phyloP scores from a whole-genome alignment of 2,888 invertebrate species.

The Xestia sexstrigata region DNA sequence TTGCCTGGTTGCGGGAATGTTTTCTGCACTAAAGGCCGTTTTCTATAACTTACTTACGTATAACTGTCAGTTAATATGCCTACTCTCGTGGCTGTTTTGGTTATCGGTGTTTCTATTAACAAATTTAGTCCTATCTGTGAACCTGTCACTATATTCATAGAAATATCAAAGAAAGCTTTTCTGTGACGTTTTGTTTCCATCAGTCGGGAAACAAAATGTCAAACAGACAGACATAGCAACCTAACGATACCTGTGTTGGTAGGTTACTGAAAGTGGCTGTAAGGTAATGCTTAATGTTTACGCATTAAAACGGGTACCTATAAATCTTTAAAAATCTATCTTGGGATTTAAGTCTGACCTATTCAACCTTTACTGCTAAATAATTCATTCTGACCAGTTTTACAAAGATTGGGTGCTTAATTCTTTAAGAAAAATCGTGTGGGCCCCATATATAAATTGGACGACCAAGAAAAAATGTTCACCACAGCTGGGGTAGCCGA shows the following conservation, averaged over 20 bases:
- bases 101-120: no score
- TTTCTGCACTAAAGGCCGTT: neutral
- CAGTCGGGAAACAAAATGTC: no score
- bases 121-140: no score
- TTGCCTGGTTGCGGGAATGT: neutral
- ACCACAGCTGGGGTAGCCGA: constrained; percentile 35
- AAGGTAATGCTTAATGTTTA: neutral
- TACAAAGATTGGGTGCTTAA: constrained; percentile 45
- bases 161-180: no score
- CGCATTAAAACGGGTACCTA: neutral
- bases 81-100: no score
- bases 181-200: no score
- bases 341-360: neutral
- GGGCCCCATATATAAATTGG: constrained; percentile 58
- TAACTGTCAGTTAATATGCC: no score
- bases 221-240: no score
- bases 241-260: no score
- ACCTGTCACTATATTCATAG: no score
- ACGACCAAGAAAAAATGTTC: constrained; percentile 48
- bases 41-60: no score
- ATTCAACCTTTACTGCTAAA: constrained; percentile 20
- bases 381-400: constrained; percentile 36
- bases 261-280: no score
- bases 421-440: constrained; percentile 62
- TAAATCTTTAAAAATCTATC: neutral